Percentiles rank a stretch among this genome's conserved stretches.
These are phyloP conservation scores for Cyrtodaria siliqua DNA, from an alignment of 2,888 invertebrate genomes.

Conservation along the genomic window DNA sequence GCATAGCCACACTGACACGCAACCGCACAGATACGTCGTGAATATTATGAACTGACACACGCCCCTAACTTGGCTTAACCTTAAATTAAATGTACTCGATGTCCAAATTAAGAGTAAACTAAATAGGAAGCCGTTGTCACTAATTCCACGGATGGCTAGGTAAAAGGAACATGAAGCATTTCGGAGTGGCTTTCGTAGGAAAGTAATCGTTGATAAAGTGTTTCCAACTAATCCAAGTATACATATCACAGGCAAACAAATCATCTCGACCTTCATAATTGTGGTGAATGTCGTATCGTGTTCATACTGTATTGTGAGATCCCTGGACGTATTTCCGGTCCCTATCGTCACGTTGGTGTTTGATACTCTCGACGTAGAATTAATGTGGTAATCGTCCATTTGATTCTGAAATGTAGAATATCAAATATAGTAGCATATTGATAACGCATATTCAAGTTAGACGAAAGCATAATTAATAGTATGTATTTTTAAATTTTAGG, in stretches of 20 bases:
- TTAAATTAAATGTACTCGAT: constrained; percentile 37
- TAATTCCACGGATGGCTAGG: constrained; percentile 91
- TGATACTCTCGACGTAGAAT: too few relatives aligned
- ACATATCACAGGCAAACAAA: constrained; percentile 57
- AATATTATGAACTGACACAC: constrained; percentile 92
- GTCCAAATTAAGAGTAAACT: constrained; percentile 87
- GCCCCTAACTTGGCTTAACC: constrained; percentile 82
- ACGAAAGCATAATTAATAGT: too few relatives aligned
- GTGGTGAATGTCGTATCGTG: not conserved
- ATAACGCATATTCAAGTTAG: too few relatives aligned
- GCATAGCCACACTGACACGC: constrained; percentile 73
- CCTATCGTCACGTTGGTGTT: too few relatives aligned
- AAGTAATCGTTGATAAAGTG: constrained; percentile 90
- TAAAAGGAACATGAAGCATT: constrained; percentile 92
- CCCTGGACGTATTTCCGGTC: too few relatives aligned
- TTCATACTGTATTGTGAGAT: not conserved
- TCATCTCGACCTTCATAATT: constrained; percentile 24
- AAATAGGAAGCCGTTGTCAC: constrained; percentile 92
- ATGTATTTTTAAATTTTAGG: too few relatives aligned
- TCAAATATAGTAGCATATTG: too few relatives aligned
- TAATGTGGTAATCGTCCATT: too few relatives aligned
- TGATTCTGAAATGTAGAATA: too few relatives aligned
- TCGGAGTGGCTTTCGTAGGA: constrained; percentile 90
- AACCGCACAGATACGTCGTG: constrained; percentile 86
- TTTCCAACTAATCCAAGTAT: constrained; percentile 91